phyloP scores from a whole-genome alignment of 2,113 vertebrate species.

The Hemiscyllium ocellatum region DNA sequence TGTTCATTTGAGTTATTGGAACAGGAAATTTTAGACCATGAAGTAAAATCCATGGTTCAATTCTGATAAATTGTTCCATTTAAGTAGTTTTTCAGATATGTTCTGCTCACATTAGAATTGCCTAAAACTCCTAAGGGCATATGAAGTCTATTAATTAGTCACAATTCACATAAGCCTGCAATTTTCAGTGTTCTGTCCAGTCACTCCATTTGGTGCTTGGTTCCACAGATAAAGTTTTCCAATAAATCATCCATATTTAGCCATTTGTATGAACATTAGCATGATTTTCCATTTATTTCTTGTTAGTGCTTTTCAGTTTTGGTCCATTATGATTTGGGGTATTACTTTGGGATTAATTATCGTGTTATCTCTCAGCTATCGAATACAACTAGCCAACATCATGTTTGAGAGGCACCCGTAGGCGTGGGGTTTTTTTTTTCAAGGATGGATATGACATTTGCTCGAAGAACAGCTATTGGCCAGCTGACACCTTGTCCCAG shows the following conservation, averaged over 20 bases:
- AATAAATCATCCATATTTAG: neutral
- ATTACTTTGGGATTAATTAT: too few species aligned
- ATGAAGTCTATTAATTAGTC: neutral
- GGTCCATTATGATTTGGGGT: neutral
- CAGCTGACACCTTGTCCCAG: neutral
- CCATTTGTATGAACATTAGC: neutral
- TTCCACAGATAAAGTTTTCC: neutral
- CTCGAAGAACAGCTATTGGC: neutral
- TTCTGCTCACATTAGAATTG: neutral
- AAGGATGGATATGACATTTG: neutral
- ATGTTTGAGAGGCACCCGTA: neutral
- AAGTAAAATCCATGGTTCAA: neutral
- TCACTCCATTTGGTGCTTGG: neutral
- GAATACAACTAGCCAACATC: neutral
- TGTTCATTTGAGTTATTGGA: neutral
- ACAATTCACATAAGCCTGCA: neutral
- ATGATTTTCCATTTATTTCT: neutral
- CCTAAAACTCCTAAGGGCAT: neutral
- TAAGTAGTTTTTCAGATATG: neutral
- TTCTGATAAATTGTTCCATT: neutral
- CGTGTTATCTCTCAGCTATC: neutral
- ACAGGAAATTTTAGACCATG: neutral
- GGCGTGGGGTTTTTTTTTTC: neutral
- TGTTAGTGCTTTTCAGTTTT: neutral
- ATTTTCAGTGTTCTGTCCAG: neutral